These are phyloP conservation scores for Epinephelus cyanopodus DNA, from an alignment of 2,113 vertebrate genomes.

Conservation along the genomic window DNA sequence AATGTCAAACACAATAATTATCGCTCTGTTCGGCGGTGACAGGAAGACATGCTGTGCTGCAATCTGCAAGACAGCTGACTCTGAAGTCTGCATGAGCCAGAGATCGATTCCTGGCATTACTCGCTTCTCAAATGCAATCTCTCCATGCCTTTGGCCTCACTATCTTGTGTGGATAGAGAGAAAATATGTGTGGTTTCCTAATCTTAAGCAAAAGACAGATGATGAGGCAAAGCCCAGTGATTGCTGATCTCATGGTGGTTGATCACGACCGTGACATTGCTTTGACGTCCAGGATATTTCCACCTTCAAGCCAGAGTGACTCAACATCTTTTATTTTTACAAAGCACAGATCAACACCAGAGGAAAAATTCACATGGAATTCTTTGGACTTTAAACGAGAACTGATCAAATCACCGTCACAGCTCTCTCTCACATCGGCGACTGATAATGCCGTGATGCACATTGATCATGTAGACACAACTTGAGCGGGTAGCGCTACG, in stretches of 20 bases:
- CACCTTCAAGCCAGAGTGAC: background rate
- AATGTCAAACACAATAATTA: slow-evolving; percentile 73
- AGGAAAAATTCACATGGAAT: background rate
- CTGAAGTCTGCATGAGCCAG: slow-evolving; percentile 54
- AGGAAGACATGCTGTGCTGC: slow-evolving; percentile 60
- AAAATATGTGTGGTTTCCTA: slow-evolving; percentile 7
- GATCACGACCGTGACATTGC: background rate
- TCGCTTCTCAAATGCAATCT: slow-evolving; percentile 22
- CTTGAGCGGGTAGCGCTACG: background rate
- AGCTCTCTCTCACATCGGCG: background rate
- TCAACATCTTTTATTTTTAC: background rate
- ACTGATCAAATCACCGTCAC: background rate
- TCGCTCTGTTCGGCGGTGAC: slow-evolving; percentile 50
- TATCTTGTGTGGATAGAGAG: slow-evolving; percentile 7
- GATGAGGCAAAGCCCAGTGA: background rate
- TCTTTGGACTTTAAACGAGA: background rate
- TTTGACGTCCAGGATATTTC: background rate
- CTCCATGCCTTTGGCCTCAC: slow-evolving; percentile 4
- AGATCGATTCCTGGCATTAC: slow-evolving; percentile 59
- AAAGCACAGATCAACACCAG: background rate
- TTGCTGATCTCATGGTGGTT: background rate
- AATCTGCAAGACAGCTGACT: slow-evolving; percentile 69
- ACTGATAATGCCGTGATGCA: slow-evolving; percentile 15
- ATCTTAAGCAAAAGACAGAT: slow-evolving; percentile 1
- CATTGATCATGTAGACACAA: slow-evolving; percentile 31